Evolutionary conservation across 1,140 invertebrate genomes (phyloP).

Genomic region (Maniola jurtina): DNA sequence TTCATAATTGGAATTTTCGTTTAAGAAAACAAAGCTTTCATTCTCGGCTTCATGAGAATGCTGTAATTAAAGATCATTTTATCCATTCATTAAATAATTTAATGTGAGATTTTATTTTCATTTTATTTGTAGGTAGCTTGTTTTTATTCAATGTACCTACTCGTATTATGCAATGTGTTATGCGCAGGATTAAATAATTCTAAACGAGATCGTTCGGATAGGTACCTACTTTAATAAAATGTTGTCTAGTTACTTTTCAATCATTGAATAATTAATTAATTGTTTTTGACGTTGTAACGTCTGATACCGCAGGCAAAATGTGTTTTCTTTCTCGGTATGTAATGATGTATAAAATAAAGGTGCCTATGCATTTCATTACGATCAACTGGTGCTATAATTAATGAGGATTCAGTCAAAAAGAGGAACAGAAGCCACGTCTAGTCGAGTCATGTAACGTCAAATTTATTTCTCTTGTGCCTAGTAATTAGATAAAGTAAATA

Average conservation of each 20-base stretch:
- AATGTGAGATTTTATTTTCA: slow-evolving; percentile 27
- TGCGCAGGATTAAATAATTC: slow-evolving; percentile 12
- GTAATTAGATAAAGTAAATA: no score
- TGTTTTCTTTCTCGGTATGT: background rate
- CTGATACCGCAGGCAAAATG: background rate
- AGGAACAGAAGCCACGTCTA: no score
- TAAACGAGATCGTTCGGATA: background rate
- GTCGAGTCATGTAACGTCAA: no score
- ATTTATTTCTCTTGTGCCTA: no score
- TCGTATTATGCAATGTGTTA: slow-evolving; percentile 21
- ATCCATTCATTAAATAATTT: slow-evolving; percentile 26
- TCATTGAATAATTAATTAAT: background rate
- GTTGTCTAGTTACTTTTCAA: slow-evolving; percentile 1
- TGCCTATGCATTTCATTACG: no score
- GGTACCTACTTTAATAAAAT: slow-evolving; percentile 4
- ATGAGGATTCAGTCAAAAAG: no score
- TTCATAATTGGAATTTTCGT: slow-evolving; percentile 42
- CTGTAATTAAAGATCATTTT: slow-evolving; percentile 30
- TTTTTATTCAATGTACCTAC: slow-evolving; percentile 16
- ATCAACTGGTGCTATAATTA: no score
- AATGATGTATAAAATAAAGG: background rate
- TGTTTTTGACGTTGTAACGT: background rate
- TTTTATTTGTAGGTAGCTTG: slow-evolving; percentile 12
- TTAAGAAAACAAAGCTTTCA: slow-evolving; percentile 42
- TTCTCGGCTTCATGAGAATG: slow-evolving; percentile 30